A percentile compares a stretch with the other conserved stretches of the same genome.
Evolutionary conservation across 1,140 invertebrate genomes (phyloP).

Genomic region (Leptopilina boulardi): DNA sequence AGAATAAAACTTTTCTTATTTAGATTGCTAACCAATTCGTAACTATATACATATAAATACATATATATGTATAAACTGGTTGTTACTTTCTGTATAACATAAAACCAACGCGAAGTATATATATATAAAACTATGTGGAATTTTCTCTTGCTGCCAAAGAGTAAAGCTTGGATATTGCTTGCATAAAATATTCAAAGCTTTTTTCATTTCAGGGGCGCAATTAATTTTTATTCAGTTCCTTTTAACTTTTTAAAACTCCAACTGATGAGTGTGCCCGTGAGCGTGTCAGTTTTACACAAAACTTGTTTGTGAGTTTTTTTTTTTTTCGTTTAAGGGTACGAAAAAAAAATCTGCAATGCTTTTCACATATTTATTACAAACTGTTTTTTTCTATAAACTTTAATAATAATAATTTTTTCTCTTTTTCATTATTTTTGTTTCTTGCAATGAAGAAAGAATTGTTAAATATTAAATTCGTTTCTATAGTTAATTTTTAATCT

Average conservation of each 20-base stretch:
- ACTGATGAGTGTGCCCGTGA: conserved; percentile 3
- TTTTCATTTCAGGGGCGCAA: neutral
- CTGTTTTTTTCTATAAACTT: neutral
- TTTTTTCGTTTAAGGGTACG: neutral
- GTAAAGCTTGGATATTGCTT: neutral
- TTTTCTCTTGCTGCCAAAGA: neutral
- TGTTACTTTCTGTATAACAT: neutral
- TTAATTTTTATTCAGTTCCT: conserved; percentile 20
- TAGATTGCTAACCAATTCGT: neutral
- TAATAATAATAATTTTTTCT: too few relatives aligned
- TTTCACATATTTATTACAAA: neutral
- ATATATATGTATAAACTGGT: too few relatives aligned
- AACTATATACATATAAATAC: neutral
- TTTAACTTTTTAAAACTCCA: neutral
- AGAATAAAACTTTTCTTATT: neutral
- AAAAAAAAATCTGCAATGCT: neutral
- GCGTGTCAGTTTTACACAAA: neutral
- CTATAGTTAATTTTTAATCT: too few relatives aligned
- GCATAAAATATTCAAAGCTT: conserved; percentile 6
- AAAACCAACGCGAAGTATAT: neutral
- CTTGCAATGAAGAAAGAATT: too few relatives aligned
- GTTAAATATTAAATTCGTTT: too few relatives aligned
- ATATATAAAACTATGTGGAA: conserved; percentile 11
- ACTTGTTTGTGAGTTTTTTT: neutral
- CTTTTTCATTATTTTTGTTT: too few relatives aligned